Evolutionary conservation across 2,113 vertebrate species (phyloP).

Genomic region (Mustela nigripes): DNA sequence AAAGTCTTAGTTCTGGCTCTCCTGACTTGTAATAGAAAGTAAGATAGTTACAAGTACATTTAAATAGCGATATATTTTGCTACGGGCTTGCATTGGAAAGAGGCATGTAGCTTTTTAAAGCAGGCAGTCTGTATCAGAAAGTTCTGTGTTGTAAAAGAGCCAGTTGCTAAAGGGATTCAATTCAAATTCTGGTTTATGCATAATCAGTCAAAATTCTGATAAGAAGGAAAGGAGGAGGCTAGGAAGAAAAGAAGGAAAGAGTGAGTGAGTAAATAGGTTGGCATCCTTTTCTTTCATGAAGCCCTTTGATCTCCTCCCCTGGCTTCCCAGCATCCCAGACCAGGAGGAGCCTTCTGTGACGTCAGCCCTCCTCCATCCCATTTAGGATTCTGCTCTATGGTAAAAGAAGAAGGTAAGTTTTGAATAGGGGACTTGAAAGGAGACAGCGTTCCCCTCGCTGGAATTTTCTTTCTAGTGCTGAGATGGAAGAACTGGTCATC

Average conservation of each 20-base stretch:
- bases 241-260: conserved; percentile 31
- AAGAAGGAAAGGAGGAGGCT: conserved; percentile 42
- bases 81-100: conserved; percentile 53
- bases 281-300: not conserved
- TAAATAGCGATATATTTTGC: conserved; percentile 57
- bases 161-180: conserved; percentile 42
- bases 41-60: conserved; percentile 34
- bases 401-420: conserved; percentile 48
- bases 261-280: not conserved
- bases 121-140: conserved; percentile 56
- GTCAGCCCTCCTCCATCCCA: not conserved
- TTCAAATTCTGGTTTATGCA: conserved; percentile 57
- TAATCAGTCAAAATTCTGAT: conserved; percentile 64
- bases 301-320: conserved; percentile 20
- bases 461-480: conserved; percentile 66
- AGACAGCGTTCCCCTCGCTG: not conserved
- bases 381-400: conserved; percentile 48
- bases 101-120: conserved; percentile 50
- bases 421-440: conserved; percentile 64
- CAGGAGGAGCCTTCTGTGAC: not conserved
- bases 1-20: conserved; percentile 45
- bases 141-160: conserved; percentile 19
- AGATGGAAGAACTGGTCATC: conserved; percentile 8
- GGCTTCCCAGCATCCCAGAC: not conserved
- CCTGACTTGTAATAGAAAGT: not conserved